Evolutionary conservation across 1,140 invertebrate genomes (phyloP).

Genomic region (Drosophila serrata): DNA sequence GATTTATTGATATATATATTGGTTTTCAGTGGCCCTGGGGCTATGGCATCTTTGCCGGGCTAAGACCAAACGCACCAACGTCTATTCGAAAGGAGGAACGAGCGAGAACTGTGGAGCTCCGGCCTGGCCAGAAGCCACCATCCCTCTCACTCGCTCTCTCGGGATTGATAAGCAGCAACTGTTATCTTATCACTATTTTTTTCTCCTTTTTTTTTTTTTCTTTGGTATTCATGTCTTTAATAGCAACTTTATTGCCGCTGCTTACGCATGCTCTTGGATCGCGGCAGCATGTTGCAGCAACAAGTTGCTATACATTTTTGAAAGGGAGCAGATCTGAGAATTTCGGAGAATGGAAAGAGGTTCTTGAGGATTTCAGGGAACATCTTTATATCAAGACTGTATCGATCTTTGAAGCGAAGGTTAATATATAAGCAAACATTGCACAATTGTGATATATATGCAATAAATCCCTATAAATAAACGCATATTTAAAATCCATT

Average conservation of each 20-base stretch:
- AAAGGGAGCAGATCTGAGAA: neutral
- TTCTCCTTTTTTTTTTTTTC: conserved; percentile 2
- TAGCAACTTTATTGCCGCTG: conserved; percentile 48
- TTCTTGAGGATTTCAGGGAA: too few relatives aligned
- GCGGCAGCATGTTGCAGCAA: conserved; percentile 33
- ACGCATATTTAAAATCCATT: neutral
- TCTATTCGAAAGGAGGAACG: conserved; percentile 63
- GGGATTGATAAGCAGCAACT: conserved; percentile 46
- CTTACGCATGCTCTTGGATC: conserved; percentile 29
- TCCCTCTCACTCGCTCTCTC: neutral
- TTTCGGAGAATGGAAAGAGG: neutral
- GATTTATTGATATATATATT: conserved; percentile 33
- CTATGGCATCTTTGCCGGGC: conserved; percentile 51
- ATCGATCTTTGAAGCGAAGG: too few relatives aligned
- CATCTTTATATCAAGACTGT: too few relatives aligned
- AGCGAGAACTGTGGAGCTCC: conserved; percentile 45
- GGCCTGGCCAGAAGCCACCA: conserved; percentile 10
- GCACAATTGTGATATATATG: too few relatives aligned
- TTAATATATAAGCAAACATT: too few relatives aligned
- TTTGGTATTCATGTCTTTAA: conserved; percentile 1
- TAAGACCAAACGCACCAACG: conserved; percentile 26
- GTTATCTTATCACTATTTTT: conserved; percentile 64
- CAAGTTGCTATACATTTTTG: conserved; percentile 13
- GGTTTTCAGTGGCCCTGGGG: too few relatives aligned
- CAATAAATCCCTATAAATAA: too few relatives aligned